phyloP scores from a whole-genome alignment of 1,140 invertebrate species.

The Drosophila cardini region DNA sequence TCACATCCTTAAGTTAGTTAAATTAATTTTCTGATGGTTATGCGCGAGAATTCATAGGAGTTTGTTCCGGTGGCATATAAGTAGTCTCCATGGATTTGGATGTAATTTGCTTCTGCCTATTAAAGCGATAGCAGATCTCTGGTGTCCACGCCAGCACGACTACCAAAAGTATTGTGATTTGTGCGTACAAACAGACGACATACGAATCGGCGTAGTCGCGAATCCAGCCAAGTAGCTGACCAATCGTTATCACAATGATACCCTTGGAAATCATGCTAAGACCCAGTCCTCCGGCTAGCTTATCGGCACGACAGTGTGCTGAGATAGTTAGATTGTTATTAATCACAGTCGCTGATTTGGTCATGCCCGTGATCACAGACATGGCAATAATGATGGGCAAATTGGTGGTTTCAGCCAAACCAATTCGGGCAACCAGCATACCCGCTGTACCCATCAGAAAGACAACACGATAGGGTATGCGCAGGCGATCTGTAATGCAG shows the following conservation, averaged over 20 bases:
- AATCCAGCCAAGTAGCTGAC: constrained; percentile 89
- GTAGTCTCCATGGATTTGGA: constrained; percentile 62
- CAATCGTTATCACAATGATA: constrained; percentile 87
- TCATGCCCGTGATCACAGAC: constrained; percentile 71
- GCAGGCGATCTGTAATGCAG: constrained; percentile 87
- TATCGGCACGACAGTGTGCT: constrained; percentile 87
- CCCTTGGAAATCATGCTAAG: constrained; percentile 91
- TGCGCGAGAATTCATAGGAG: constrained; percentile 42
- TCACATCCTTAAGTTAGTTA: constrained; percentile 45
- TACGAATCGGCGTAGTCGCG: constrained; percentile 88
- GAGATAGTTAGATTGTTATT: constrained; percentile 90
- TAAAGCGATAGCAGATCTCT: constrained; percentile 85
- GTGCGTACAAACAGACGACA: constrained; percentile 87
- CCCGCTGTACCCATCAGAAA: constrained; percentile 86
- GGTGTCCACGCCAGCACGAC: constrained; percentile 87
- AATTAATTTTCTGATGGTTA: constrained; percentile 23
- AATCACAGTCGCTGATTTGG: constrained; percentile 87
- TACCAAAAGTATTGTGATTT: constrained; percentile 86
- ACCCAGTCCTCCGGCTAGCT: constrained; percentile 89
- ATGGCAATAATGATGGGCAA: constrained; percentile 63
- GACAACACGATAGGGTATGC: constrained; percentile 86
- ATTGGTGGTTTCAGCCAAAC: constrained; percentile 59
- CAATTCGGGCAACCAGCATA: constrained; percentile 60
- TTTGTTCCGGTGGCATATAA: constrained; percentile 50
- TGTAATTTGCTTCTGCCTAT: constrained; percentile 48